A percentile compares a stretch with the other conserved stretches of the same genome.
These are phyloP conservation scores for Mylabris phalerata DNA, from an alignment of 1,140 invertebrate genomes.

Conservation along the genomic window DNA sequence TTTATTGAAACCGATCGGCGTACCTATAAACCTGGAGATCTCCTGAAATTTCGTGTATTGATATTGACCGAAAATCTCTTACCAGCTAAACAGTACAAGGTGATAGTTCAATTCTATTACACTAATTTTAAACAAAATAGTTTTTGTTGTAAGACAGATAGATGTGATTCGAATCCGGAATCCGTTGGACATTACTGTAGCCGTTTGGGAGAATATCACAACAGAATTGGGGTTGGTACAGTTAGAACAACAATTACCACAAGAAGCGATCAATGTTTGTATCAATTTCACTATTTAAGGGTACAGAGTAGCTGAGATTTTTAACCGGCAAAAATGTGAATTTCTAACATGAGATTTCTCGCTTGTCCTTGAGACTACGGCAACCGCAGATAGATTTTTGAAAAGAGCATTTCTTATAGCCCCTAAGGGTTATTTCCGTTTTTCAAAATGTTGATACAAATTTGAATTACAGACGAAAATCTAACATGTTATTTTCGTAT, in stretches of 20 bases:
- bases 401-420: too few relatives aligned
- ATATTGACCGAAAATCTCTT: constrained; percentile 46
- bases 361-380: too few relatives aligned
- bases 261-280: constrained; percentile 47
- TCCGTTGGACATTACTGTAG: constrained; percentile 50
- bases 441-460: too few relatives aligned
- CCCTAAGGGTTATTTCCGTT: too few relatives aligned
- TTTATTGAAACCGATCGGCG: constrained; percentile 50
- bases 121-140: neutral
- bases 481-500: too few relatives aligned
- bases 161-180: constrained; percentile 53
- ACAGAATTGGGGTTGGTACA: constrained; percentile 49
- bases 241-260: constrained; percentile 48
- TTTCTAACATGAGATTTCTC: too few relatives aligned
- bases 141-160: constrained; percentile 42
- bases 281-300: neutral
- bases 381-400: too few relatives aligned
- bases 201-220: constrained; percentile 52
- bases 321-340: too few relatives aligned
- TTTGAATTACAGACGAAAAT: too few relatives aligned
- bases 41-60: constrained; percentile 50
- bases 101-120: neutral
- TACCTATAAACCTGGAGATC: constrained; percentile 58
- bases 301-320: too few relatives aligned
- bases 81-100: constrained; percentile 27